phyloP scores from a whole-genome alignment of 2,888 invertebrate genomes.

The Apomyelois bistriatella region DNA sequence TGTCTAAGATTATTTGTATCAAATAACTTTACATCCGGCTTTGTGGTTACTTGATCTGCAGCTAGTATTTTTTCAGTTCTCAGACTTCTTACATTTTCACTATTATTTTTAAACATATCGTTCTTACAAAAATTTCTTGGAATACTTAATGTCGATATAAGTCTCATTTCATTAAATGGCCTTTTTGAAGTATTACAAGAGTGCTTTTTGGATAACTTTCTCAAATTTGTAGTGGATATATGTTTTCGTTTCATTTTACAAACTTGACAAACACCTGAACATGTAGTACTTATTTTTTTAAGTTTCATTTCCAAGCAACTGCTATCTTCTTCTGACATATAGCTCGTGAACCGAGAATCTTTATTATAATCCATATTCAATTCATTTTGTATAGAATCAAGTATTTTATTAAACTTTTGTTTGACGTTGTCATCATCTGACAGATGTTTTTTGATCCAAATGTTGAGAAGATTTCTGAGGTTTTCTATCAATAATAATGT shows the following conservation, averaged over 20 bases:
- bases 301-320: constrained; percentile 32
- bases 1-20: neutral
- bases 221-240: constrained; percentile 8
- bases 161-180: constrained; percentile 36
- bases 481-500: constrained; percentile 52
- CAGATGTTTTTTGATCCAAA: constrained; percentile 52
- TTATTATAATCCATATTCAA: constrained; percentile 12
- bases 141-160: constrained; percentile 62
- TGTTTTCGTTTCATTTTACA: constrained; percentile 25
- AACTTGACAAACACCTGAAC: constrained; percentile 25
- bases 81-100: neutral
- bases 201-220: constrained; percentile 5
- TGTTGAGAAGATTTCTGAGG: constrained; percentile 46
- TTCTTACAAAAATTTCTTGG: constrained; percentile 46
- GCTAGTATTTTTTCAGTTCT: neutral
- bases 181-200: constrained; percentile 45
- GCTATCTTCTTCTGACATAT: constrained; percentile 38
- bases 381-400: constrained; percentile 47
- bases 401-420: constrained; percentile 43
- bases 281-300: constrained; percentile 29
- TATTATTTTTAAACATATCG: constrained; percentile 28
- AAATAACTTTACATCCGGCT: neutral
- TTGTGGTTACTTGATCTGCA: neutral
- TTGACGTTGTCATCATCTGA: constrained; percentile 41
- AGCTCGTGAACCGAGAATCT: constrained; percentile 43